Percentiles rank a stretch among this genome's conserved stretches.
phyloP scores from a whole-genome alignment of 2,888 invertebrate species.

The Corythucha ciliata region DNA sequence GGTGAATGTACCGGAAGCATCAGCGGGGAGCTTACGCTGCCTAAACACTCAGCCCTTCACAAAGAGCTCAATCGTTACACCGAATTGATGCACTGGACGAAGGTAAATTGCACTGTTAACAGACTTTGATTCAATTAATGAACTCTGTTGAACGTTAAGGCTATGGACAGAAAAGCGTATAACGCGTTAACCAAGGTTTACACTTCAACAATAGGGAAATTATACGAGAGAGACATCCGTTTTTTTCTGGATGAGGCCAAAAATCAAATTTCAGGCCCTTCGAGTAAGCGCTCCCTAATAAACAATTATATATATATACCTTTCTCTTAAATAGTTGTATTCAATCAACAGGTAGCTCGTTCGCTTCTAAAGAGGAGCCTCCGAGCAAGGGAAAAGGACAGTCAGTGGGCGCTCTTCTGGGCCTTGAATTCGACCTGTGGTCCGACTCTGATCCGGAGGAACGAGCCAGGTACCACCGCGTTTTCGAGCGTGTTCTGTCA shows the following conservation, averaged over 20 bases:
- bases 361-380: conserved; percentile 42
- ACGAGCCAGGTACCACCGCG: conserved; percentile 52
- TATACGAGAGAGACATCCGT: conserved; percentile 78
- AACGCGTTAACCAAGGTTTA: conserved; percentile 71
- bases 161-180: conserved; percentile 75
- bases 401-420: conserved; percentile 41
- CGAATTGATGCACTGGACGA: conserved; percentile 85
- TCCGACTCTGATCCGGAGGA: conserved; percentile 53
- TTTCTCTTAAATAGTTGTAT: neutral
- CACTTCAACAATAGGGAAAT: conserved; percentile 69
- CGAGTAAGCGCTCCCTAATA: conserved; percentile 21
- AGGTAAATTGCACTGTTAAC: conserved; percentile 41
- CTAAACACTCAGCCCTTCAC: conserved; percentile 71
- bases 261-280: conserved; percentile 44
- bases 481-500: conserved; percentile 75
- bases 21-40: conserved; percentile 54
- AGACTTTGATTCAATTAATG: neutral
- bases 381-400: conserved; percentile 33
- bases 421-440: conserved; percentile 56
- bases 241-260: conserved; percentile 68
- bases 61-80: conserved; percentile 77
- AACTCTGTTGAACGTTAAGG: conserved; percentile 37
- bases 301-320: neutral
- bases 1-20: conserved; percentile 49
- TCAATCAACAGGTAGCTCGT: neutral